Evolutionary conservation across 2,888 invertebrate genomes (phyloP).

Genomic region (Drosophila dives): DNA sequence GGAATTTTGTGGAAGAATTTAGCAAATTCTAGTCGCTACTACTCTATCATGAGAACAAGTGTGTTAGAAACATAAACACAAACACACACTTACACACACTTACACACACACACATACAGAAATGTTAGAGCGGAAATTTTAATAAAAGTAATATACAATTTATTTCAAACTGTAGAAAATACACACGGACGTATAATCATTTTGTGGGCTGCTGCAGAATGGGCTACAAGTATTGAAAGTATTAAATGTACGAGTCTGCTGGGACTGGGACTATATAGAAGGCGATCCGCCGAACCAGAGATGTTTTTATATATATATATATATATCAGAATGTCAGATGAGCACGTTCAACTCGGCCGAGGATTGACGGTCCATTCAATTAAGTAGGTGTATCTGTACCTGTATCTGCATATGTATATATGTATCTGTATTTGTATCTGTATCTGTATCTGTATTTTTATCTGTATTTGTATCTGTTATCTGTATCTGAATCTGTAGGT

Average conservation of each 20-base stretch:
- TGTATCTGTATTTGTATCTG: no score
- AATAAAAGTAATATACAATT: constrained; percentile 78
- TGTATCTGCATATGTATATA: constrained; percentile 18
- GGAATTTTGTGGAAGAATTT: constrained; percentile 48
- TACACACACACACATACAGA: constrained; percentile 15
- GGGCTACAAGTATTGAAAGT: constrained; percentile 53
- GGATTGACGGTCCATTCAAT: constrained; percentile 61
- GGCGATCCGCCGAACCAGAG: constrained; percentile 28
- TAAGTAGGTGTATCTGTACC: constrained; percentile 53
- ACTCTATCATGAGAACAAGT: background rate
- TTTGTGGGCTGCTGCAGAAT: constrained; percentile 34
- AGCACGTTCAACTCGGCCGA: constrained; percentile 77
- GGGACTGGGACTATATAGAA: constrained; percentile 38
- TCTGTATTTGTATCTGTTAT: background rate
- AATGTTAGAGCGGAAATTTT: constrained; percentile 76
- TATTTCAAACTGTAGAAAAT: constrained; percentile 70
- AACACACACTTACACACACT: constrained; percentile 26
- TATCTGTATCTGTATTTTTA: background rate
- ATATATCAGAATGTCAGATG: constrained; percentile 61
- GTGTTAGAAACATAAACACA: constrained; percentile 15
- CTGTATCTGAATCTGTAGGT: background rate
- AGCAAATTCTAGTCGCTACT: constrained; percentile 14
- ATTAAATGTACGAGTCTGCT: constrained; percentile 17
- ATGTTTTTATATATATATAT: constrained; percentile 3
- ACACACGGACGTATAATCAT: constrained; percentile 22